Percentiles rank a stretch among this genome's conserved stretches.
Evolutionary conservation across 2,113 vertebrate species (phyloP).

Genomic region (Dipodomys merriami): DNA sequence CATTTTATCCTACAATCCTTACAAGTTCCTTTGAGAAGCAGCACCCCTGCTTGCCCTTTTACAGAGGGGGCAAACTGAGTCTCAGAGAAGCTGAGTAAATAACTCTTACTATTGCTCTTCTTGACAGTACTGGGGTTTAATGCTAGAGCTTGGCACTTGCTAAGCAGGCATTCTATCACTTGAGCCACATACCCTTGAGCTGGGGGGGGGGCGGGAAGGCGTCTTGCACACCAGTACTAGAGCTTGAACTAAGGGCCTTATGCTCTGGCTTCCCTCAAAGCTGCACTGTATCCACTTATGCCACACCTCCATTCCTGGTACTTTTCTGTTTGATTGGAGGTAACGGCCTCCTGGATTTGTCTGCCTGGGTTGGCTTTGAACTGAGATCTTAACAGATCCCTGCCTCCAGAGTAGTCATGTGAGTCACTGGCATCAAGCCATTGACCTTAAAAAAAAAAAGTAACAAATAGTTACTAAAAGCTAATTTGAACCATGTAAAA

Average conservation of each 20-base stretch:
- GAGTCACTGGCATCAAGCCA: no score
- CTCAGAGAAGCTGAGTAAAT: background rate
- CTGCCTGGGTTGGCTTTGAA: no score
- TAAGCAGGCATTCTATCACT: background rate
- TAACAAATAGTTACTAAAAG: background rate
- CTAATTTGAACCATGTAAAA: slow-evolving; percentile 39
- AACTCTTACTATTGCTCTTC: background rate
- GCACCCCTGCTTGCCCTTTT: background rate
- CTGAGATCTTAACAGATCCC: no score
- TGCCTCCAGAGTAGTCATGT: no score
- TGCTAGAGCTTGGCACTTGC: background rate
- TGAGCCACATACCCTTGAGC: background rate
- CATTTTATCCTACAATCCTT: background rate
- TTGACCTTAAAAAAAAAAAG: background rate
- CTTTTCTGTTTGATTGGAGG: no score
- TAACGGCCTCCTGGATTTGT: no score
- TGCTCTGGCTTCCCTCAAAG: no score
- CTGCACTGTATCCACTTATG: no score
- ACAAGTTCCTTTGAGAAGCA: background rate
- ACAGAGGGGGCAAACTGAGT: slow-evolving; percentile 31
- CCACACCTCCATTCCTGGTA: no score
- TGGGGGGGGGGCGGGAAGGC: no score
- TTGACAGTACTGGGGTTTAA: background rate
- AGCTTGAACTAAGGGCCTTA: no score
- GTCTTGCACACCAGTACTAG: no score